phyloP scores from a whole-genome alignment of 2,797 vertebrate species.

The Urocyon cinereoargenteus region DNA sequence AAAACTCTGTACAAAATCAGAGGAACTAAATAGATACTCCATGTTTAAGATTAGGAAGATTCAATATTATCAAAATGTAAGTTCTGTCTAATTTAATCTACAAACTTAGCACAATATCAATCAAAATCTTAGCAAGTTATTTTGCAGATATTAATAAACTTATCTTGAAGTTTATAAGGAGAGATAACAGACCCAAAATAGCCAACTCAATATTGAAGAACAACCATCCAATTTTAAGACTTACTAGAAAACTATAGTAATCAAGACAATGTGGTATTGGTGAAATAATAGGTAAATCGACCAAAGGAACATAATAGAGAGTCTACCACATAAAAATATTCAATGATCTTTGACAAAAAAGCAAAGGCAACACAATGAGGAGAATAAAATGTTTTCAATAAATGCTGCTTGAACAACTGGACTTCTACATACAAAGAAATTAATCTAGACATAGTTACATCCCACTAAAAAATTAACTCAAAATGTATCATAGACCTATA shows the following conservation, averaged over 20 bases:
- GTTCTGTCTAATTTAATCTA: not conserved
- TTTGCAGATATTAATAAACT: not conserved
- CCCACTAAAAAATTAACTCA: not conserved
- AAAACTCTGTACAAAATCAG: not conserved
- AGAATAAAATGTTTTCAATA: not conserved
- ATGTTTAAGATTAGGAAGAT: not conserved
- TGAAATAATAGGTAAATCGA: not conserved
- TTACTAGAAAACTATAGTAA: not conserved
- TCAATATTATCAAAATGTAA: not conserved
- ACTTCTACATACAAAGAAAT: not conserved
- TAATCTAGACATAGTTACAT: not conserved
- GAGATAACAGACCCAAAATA: not conserved
- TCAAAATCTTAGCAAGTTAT: not conserved
- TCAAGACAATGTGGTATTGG: not conserved
- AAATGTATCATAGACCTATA: not conserved
- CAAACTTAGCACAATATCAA: not conserved
- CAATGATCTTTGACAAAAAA: not conserved
- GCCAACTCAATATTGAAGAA: not conserved
- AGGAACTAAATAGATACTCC: not conserved
- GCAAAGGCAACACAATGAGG: not conserved
- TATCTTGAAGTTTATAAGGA: not conserved
- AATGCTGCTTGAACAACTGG: not conserved
- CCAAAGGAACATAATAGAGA: not conserved
- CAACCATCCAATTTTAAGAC: no score
- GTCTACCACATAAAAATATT: not conserved